Evolutionary conservation across 2,113 vertebrate species (phyloP), one percentile per base, ranked within the genome.

Genomic region (Notiomystis cincta): DNA sequence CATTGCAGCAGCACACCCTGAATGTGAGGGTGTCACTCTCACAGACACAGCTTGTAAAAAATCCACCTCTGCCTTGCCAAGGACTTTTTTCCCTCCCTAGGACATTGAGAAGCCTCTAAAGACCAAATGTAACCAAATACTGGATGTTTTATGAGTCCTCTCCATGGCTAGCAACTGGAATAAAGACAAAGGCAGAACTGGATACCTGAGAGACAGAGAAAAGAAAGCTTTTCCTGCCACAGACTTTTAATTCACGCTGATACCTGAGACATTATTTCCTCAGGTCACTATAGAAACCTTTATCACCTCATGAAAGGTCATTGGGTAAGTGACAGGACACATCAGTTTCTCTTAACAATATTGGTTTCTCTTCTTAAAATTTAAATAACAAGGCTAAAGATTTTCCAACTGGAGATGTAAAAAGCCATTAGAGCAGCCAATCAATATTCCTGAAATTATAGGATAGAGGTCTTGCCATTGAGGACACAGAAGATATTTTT

Each of bases 91-190:
- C 67, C 70, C 48, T 58, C 80, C 62, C 56, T 30, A 14, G 25
- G 64, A 45, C 66, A 58, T 3, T 31, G 62, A 21, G 27, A 83
- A 94, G 66, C 42, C 80, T 95, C 90, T 24, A 30, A 60, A 92
- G 77, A 75, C 87, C n/a, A n/a, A n/a, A n/a, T 89, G 94, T 96
- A 97, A 97, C 94, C 90, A 93, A 96, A 95, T 11, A 30, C 80
- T 70, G 48, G 60, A 27, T 67, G 60, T 88, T 96, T 95, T 78
- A 66, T 67, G 82, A 83, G 92, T 76, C 83, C 66, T 89, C 95
- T 89, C 82, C 14, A 2, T 44, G 64, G 67, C 83, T 58, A 87
- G 80, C 79, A 65, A 90, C 53, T 87, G 83, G 58, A 87, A 95
- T 94, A 91, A 82, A 94, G 80, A 85, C 78, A 47, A 92, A 93